phyloP scores from a whole-genome alignment of 2,113 vertebrate genomes.

The Cinclus cinclus region DNA sequence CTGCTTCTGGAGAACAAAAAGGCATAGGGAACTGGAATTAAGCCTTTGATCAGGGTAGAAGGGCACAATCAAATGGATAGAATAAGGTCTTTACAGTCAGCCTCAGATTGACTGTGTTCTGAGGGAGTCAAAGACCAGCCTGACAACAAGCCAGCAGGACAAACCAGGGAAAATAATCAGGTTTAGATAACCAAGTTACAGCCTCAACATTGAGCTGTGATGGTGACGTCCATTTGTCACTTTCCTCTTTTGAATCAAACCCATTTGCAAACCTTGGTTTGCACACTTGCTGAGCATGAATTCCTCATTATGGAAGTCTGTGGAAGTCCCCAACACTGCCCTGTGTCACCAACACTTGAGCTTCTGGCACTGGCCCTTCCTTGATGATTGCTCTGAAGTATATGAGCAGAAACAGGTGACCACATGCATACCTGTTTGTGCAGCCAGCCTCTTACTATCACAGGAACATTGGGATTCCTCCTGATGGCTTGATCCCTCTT shows the following conservation, averaged over 20 bases:
- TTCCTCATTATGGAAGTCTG: neutral
- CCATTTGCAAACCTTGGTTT: neutral
- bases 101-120: neutral
- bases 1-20: neutral
- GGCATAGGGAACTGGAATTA: neutral
- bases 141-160: neutral
- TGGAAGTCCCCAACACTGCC: neutral
- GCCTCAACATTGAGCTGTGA: neutral
- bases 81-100: neutral
- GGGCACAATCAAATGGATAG: neutral
- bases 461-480: constrained; percentile 92
- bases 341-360: accelerated
- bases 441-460: constrained; percentile 96
- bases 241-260: neutral
- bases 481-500: constrained; percentile 95
- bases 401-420: neutral
- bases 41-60: neutral
- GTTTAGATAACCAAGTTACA: neutral
- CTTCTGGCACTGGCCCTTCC: neutral
- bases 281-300: neutral
- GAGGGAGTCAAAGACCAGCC: neutral
- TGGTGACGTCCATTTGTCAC: neutral
- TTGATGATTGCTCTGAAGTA: neutral
- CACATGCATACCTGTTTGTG: constrained; percentile 88
- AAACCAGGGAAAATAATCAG: neutral